These are phyloP conservation scores for Etheostoma perlongum DNA, from an alignment of 2,797 vertebrate genomes.

Conservation along the genomic window DNA sequence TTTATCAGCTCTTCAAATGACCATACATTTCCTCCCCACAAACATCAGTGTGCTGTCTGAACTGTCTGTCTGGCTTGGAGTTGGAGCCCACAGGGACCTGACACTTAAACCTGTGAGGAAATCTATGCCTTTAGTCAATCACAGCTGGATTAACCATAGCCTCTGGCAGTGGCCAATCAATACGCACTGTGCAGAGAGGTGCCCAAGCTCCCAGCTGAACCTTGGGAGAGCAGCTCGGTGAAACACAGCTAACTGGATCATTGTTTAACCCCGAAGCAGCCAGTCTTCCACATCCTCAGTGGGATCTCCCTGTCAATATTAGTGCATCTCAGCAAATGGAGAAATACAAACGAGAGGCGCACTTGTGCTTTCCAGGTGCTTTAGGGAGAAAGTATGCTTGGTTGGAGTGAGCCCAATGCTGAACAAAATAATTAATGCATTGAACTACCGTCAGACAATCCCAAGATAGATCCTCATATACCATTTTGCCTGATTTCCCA, in stretches of 20 bases:
- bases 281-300: constrained; percentile 15
- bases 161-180: constrained; percentile 59
- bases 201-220: constrained; percentile 27
- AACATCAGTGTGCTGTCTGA: constrained; percentile 1
- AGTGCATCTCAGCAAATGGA: constrained; percentile 48
- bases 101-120: constrained; percentile 53
- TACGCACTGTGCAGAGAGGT: constrained; percentile 32
- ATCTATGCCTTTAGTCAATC: constrained; percentile 63
- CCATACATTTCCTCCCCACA: neutral
- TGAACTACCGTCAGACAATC: constrained; percentile 11
- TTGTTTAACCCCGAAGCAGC: constrained; percentile 36
- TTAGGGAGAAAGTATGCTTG: neutral
- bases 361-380: constrained; percentile 25
- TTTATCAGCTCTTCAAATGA: neutral
- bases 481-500: constrained; percentile 3
- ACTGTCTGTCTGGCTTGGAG: constrained; percentile 2
- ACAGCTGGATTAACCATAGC: constrained; percentile 66
- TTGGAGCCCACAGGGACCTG: constrained; percentile 13
- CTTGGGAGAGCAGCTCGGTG: constrained; percentile 17
- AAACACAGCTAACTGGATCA: constrained; percentile 41
- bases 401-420: constrained; percentile 7
- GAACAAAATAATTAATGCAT: constrained; percentile 36
- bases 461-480: neutral
- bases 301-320: constrained; percentile 32
- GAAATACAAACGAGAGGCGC: constrained; percentile 14